Conservation (phyloP, 2,888 invertebrate genomes). For the Heliconius charithonia region DNA sequence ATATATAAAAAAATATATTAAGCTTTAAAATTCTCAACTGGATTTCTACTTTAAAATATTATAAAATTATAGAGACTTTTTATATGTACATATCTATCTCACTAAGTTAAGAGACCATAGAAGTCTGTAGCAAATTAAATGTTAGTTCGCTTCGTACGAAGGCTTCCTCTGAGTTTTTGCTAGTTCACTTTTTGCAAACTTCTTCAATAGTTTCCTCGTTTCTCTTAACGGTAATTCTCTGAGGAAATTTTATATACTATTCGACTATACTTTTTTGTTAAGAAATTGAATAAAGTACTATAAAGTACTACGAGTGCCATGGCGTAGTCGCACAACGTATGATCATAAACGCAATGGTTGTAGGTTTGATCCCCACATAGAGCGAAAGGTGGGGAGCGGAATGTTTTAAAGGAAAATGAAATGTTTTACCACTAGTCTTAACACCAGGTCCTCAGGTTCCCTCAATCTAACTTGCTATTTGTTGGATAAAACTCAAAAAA, state of each 20-base stretch:
- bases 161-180: slow-evolving; percentile 11
- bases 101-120: slow-evolving; percentile 13
- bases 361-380: too few relatives aligned
- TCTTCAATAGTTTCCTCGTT: slow-evolving; percentile 9
- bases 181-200: slow-evolving; percentile 9
- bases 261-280: neutral
- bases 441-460: too few relatives aligned
- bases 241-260: neutral
- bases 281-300: neutral
- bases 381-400: too few relatives aligned
- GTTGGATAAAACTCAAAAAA: too few relatives aligned
- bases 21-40: neutral
- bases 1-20: neutral
- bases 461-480: too few relatives aligned
- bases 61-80: neutral
- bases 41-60: neutral
- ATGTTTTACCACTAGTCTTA: too few relatives aligned
- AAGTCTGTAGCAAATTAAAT: slow-evolving; percentile 23
- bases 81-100: neutral
- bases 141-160: slow-evolving; percentile 9
- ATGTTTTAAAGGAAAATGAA: too few relatives aligned
- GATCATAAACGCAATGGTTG: too few relatives aligned
- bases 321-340: too few relatives aligned
- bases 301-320: neutral
- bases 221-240: slow-evolving; percentile 9